These are phyloP conservation scores for Laupala kohalensis DNA, from an alignment of 1,140 invertebrate genomes.

Conservation along the genomic window DNA sequence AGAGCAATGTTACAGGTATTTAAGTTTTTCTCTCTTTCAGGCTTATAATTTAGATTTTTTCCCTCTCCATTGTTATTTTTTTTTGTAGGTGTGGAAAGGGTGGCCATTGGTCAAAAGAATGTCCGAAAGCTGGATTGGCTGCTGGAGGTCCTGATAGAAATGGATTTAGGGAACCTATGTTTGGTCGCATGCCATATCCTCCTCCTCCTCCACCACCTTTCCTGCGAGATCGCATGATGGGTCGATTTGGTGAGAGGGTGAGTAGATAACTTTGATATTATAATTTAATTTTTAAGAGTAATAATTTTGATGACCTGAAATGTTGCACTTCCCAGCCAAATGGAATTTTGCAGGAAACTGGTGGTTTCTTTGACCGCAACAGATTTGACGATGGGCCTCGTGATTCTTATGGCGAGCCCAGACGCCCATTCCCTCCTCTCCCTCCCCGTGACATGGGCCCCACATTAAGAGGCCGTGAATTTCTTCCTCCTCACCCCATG, in stretches of 20 bases:
- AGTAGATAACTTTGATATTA: neutral
- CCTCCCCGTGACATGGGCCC: conserved; percentile 41
- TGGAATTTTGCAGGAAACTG: neutral
- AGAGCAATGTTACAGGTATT: conserved; percentile 82
- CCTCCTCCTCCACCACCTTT: conserved; percentile 60
- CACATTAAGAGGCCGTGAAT: conserved; percentile 45
- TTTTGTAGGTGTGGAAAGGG: conserved; percentile 63
- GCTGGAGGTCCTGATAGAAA: conserved; percentile 43
- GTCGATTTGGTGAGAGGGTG: conserved; percentile 61
- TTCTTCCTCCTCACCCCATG: conserved; percentile 39
- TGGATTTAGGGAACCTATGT: conserved; percentile 61
- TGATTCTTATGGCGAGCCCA: conserved; percentile 49
- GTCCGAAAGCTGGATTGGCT: conserved; percentile 43
- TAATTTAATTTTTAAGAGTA: too few species aligned
- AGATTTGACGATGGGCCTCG: conserved; percentile 51
- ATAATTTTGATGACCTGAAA: too few species aligned
- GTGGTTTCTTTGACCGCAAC: conserved; percentile 12
- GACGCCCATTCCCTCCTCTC: conserved; percentile 52
- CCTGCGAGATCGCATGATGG: conserved; percentile 73
- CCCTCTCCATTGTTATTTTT: too few species aligned
- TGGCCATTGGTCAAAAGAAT: conserved; percentile 91
- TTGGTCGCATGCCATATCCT: conserved; percentile 68
- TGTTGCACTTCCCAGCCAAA: too few species aligned
- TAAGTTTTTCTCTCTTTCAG: neutral
- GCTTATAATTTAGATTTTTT: too few species aligned